phyloP scores from a whole-genome alignment of 2,797 vertebrate species.

The Arrhamphus sclerolepis region DNA sequence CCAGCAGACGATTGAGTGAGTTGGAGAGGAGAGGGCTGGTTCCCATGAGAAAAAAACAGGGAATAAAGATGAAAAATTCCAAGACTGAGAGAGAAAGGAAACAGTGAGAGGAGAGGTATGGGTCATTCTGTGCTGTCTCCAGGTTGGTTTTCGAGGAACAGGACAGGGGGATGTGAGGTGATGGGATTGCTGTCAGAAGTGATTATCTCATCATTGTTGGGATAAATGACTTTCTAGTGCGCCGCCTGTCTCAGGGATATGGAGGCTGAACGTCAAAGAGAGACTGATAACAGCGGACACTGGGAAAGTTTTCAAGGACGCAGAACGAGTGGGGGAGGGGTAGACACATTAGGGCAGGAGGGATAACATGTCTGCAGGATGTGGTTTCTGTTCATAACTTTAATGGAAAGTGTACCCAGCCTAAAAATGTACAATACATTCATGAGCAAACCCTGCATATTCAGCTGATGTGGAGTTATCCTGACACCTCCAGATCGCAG shows the following conservation, averaged over 20 bases:
- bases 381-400: neutral
- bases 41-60: conserved; percentile 21
- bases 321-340: neutral
- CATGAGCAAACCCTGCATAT: conserved; percentile 32
- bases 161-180: conserved; percentile 27
- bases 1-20: conserved; percentile 25
- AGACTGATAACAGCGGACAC: conserved; percentile 27
- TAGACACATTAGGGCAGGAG: neutral
- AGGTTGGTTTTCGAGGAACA: conserved; percentile 18
- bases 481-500: conserved; percentile 5
- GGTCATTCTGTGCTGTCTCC: conserved; percentile 11
- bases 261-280: conserved; percentile 21
- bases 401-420: conserved; percentile 7
- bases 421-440: conserved; percentile 55
- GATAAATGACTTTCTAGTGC: conserved; percentile 50
- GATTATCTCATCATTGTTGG: conserved; percentile 50
- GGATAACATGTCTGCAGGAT: conserved; percentile 1
- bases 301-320: conserved; percentile 40
- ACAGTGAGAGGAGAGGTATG: neutral
- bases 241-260: conserved; percentile 28
- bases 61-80: conserved; percentile 17
- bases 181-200: conserved; percentile 49
- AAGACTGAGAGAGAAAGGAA: neutral
- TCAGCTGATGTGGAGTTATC: conserved; percentile 6
- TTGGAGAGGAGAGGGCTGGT: conserved; percentile 17